phyloP scores from a whole-genome alignment of 2,797 vertebrate genomes.

The Euthynnus affinis region DNA sequence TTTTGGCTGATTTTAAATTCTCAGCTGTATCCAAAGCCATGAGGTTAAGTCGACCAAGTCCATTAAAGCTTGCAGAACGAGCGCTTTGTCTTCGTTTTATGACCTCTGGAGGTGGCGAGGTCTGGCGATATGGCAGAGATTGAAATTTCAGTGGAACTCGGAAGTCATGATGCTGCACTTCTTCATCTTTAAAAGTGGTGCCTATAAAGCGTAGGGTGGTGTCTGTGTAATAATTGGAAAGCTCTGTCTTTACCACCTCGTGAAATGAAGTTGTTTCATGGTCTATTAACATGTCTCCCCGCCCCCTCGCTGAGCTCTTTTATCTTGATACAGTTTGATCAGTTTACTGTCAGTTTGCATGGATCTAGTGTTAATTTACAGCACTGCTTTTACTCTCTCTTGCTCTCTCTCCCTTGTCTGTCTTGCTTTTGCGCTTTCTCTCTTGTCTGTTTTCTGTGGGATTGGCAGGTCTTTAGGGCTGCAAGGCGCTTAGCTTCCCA shows the following conservation, averaged over 20 bases:
- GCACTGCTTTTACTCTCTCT: constrained; percentile 20
- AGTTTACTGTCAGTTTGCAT: constrained; percentile 49
- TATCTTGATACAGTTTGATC: constrained; percentile 48
- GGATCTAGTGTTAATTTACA: constrained; percentile 62
- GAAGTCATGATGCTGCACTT: constrained; percentile 38
- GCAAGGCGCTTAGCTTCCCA: constrained; percentile 68
- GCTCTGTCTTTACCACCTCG: constrained; percentile 49
- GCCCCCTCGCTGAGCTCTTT: constrained; percentile 37
- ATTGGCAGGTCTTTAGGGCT: constrained; percentile 77
- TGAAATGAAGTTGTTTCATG: constrained; percentile 60
- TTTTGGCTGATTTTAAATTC: constrained; percentile 57
- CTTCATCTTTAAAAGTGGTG: constrained; percentile 41
- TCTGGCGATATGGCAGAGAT: constrained; percentile 46
- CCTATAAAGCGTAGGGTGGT: constrained; percentile 33
- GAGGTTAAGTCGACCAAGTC: constrained; percentile 59
- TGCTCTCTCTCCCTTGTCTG: constrained; percentile 25
- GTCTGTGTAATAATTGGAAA: constrained; percentile 39
- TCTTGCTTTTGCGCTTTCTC: constrained; percentile 43
- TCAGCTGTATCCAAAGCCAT: constrained; percentile 38
- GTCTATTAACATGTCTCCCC: constrained; percentile 39
- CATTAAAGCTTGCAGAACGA: constrained; percentile 57
- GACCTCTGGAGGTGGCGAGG: constrained; percentile 44
- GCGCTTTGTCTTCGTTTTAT: constrained; percentile 66
- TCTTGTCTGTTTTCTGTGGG: constrained; percentile 59
- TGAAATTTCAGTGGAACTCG: constrained; percentile 49